phyloP scores from a whole-genome alignment of 2,888 invertebrate species.

The Lasioglossum vierecki region DNA sequence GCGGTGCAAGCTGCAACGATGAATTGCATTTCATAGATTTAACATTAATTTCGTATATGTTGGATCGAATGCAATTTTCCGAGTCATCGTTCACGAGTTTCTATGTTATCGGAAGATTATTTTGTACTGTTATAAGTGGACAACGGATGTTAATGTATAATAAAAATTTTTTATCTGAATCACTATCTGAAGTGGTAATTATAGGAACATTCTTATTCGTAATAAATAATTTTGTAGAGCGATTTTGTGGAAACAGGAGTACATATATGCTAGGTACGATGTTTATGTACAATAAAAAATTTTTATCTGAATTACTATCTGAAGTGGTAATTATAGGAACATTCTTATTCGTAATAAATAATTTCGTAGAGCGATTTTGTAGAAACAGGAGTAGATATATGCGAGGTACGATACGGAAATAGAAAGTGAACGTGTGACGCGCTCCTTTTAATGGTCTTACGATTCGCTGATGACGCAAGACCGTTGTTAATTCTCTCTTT shows the following conservation, averaged over 20 bases:
- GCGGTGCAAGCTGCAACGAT: not conserved
- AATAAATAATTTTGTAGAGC: too few species aligned
- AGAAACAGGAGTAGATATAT: not conserved
- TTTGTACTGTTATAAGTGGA: too few species aligned
- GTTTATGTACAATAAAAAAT: too few species aligned
- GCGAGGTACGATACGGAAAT: not conserved
- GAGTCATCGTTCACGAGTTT: not conserved
- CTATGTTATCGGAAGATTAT: not conserved
- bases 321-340: too few species aligned
- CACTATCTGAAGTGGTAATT: too few species aligned
- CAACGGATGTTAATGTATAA: too few species aligned
- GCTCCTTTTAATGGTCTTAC: slow-evolving; percentile 15
- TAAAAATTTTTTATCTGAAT: too few species aligned
- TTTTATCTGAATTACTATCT: too few species aligned
- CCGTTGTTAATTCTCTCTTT: slow-evolving; percentile 19
- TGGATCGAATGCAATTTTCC: not conserved
- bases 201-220: too few species aligned
- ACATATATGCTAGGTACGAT: not conserved
- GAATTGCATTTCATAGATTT: not conserved
- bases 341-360: too few species aligned
- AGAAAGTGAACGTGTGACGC: not conserved
- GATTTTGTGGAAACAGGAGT: not conserved
- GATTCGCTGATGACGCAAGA: slow-evolving; percentile 50
- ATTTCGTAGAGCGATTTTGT: not conserved
- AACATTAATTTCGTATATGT: not conserved